Percentiles rank a stretch among this genome's conserved stretches.
Conservation (phyloP, 2,797 vertebrate species). For the Platyrinchus mystaceus region DNA sequence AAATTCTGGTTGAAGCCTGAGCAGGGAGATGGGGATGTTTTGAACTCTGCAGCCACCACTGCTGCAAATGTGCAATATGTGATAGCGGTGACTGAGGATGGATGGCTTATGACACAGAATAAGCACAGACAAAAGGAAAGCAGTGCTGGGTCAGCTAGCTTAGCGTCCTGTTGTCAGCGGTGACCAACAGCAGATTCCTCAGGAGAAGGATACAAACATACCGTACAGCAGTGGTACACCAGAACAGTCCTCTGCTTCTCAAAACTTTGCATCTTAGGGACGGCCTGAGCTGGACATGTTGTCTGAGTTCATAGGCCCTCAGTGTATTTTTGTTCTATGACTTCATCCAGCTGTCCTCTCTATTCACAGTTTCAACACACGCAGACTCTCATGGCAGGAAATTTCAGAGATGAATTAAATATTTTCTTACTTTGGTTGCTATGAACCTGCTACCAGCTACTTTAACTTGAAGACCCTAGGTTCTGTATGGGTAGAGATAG, state of each 20-base stretch:
- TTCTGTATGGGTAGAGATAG: background rate
- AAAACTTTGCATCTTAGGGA: background rate
- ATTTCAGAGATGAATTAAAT: accelerated
- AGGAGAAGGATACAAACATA: background rate
- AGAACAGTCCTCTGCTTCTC: background rate
- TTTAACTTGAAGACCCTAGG: background rate
- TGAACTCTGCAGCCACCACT: background rate
- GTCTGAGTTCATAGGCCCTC: background rate
- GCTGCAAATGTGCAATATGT: accelerated
- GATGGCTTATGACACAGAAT: background rate
- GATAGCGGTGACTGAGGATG: too few species aligned
- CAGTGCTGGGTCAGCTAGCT: background rate
- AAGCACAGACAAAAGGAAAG: background rate
- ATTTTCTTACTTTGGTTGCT: background rate
- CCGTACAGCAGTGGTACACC: accelerated
- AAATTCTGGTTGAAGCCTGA: background rate
- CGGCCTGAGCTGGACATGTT: accelerated
- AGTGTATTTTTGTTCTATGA: background rate
- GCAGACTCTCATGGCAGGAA: background rate
- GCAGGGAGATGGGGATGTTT: background rate
- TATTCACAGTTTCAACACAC: background rate
- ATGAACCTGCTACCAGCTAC: background rate
- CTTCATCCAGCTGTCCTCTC: accelerated
- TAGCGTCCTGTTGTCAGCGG: background rate
- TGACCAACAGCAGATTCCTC: background rate